Base-by-base conservation (phyloP, 1,140 invertebrate genomes). In the Philopotamus ludificatus region DNA sequence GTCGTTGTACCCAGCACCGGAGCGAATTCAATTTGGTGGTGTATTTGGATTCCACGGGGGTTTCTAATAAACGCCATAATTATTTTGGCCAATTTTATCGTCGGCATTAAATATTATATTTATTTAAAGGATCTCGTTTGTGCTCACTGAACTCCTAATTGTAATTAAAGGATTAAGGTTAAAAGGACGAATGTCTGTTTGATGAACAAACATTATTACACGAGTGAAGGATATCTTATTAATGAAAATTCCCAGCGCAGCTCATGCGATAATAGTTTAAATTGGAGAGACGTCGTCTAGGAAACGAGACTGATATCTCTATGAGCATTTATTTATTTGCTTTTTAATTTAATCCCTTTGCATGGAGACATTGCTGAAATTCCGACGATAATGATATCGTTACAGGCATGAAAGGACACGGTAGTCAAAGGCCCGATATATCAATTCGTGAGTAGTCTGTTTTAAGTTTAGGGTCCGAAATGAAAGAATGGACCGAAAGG, bases 401-500 rank as follows among this genome's bases (percentile, higher is more conserved):
- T n/a, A n/a, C n/a, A n/a, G n/a, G n/a, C 28, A 34, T 34, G 28
- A 34, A 34, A 34, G 28, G 12, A 12, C 4, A 34, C 28, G 12
- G 4, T 34, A 12, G 28, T 34, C 12, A 57, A 57, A 57, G 20
- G 54, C 42, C 39, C 39, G 23, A 60, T 42, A 20, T 60, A 60
- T 60, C 57, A 60, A 60, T 60, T 60, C 34, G 22, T 16, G 42
- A 44, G n/a, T 18, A 23, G 57, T 60, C 15, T 60, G 22, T 20
- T 60, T 47, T 60, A 60, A 47, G 57, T 47, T 28, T 2, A 23
- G 16, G 23, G 18, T 26, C 51, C 7, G 2, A 21, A 34, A 25
- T 25, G 44, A 60, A 60, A 60, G 22, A 60, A 60, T 60, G 28
- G 57, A 21, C 21, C 26, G 47, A 60, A 34, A 22, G 42, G 57